Percentiles rank a stretch among this genome's conserved stretches.
Conservation (phyloP, 2,113 vertebrate species). For the Cyanoramphus novaezelandiae region DNA sequence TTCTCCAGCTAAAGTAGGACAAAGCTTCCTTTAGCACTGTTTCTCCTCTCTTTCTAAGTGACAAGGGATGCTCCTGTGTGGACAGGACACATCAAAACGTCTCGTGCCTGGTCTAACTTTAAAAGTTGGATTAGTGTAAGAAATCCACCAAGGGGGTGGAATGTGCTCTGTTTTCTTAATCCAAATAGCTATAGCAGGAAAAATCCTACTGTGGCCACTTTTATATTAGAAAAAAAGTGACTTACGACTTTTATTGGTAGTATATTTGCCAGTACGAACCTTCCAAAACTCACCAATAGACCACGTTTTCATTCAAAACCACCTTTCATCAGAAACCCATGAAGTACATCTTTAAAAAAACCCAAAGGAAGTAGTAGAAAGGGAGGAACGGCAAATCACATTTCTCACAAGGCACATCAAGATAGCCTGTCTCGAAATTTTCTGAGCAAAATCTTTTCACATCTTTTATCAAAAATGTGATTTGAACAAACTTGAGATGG, state of each 20-base stretch:
- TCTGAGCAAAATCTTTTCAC: not conserved
- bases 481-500: not conserved
- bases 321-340: not conserved
- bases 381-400: not conserved
- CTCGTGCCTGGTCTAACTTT: not conserved
- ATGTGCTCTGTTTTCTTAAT: not conserved
- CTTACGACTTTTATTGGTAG: not conserved
- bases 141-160: not conserved
- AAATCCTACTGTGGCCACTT: not conserved
- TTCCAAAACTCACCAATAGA: not conserved
- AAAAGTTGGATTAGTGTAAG: not conserved
- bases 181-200: not conserved
- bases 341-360: not conserved
- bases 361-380: not conserved
- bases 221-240: not conserved
- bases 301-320: not conserved
- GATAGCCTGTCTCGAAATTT: not conserved
- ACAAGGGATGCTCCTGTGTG: not conserved
- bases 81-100: not conserved
- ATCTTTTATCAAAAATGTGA: not conserved
- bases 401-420: not conserved
- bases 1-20: not conserved
- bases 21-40: not conserved
- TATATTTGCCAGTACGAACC: not conserved
- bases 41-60: not conserved